Evolutionary conservation across 2,888 invertebrate species (phyloP).

Genomic region (Drosophila mimetica): DNA sequence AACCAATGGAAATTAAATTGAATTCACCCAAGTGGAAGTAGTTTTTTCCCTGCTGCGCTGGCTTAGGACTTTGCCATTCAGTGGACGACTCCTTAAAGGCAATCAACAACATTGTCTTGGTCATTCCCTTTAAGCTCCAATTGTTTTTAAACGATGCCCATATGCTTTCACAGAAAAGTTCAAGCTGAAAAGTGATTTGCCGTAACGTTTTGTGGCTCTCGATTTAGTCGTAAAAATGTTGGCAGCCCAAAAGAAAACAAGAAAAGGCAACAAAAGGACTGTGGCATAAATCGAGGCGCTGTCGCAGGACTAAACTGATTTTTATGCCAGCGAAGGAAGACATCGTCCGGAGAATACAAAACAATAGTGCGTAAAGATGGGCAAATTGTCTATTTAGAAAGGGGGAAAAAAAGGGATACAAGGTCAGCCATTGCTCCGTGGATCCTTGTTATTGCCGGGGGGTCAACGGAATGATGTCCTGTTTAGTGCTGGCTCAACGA

Average conservation of each 20-base stretch:
- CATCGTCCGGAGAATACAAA: slow-evolving; percentile 39
- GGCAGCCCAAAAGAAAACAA: slow-evolving; percentile 34
- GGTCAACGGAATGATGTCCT: slow-evolving; percentile 29
- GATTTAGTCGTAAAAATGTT: slow-evolving; percentile 71
- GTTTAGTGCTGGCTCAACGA: slow-evolving; percentile 59
- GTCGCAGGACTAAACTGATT: slow-evolving; percentile 71
- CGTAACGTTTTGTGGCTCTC: slow-evolving; percentile 66
- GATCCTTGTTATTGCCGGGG: slow-evolving; percentile 6
- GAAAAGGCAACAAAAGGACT: slow-evolving; percentile 36
- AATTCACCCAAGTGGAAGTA: slow-evolving; percentile 22
- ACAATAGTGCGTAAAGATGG: slow-evolving; percentile 72
- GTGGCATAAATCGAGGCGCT: slow-evolving; percentile 65
- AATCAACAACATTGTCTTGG: slow-evolving; percentile 37
- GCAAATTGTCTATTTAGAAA: slow-evolving; percentile 71
- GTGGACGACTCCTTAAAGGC: slow-evolving; percentile 25
- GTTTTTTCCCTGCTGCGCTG: not conserved
- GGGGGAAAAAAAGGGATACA: slow-evolving; percentile 56
- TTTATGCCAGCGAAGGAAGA: slow-evolving; percentile 49
- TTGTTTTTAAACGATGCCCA: slow-evolving; percentile 44
- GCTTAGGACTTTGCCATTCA: slow-evolving; percentile 29
- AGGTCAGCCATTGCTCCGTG: slow-evolving; percentile 61
- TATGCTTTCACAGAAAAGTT: slow-evolving; percentile 22
- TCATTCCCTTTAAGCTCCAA: slow-evolving; percentile 23
- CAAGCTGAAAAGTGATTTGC: slow-evolving; percentile 70
- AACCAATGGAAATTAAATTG: slow-evolving; percentile 47